A percentile compares a stretch with the other conserved stretches of the same genome.
These are phyloP conservation scores for Ochlodes sylvanus DNA, from an alignment of 2,888 invertebrate genomes.

Conservation along the genomic window DNA sequence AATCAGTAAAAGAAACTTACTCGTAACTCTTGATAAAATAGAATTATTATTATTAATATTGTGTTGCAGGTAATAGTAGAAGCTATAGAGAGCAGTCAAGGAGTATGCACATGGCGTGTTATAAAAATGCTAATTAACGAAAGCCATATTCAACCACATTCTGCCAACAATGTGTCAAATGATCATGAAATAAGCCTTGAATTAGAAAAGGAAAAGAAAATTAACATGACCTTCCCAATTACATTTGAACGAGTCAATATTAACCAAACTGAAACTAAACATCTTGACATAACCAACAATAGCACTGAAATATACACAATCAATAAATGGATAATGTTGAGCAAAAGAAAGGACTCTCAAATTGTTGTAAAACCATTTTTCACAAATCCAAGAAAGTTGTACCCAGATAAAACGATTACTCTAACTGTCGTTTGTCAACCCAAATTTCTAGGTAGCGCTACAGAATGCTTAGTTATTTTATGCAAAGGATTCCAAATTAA, in stretches of 20 bases:
- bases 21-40: no score
- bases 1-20: no score
- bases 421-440: conserved; percentile 82
- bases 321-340: conserved; percentile 78
- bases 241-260: conserved; percentile 76
- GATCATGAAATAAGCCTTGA: conserved; percentile 56
- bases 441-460: conserved; percentile 85
- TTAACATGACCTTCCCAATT: conserved; percentile 82
- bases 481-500: conserved; percentile 87
- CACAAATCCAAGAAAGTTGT: conserved; percentile 61
- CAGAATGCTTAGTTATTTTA: conserved; percentile 85
- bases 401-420: conserved; percentile 66
- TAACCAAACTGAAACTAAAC: conserved; percentile 52
- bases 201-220: conserved; percentile 75
- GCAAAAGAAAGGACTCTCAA: conserved; percentile 82
- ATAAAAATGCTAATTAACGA: conserved; percentile 61
- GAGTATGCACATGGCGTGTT: conserved; percentile 85
- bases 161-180: conserved; percentile 34
- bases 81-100: conserved; percentile 90
- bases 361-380: conserved; percentile 71
- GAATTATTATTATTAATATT: background rate
- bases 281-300: conserved; percentile 71
- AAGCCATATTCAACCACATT: conserved; percentile 52
- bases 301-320: conserved; percentile 71
- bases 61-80: conserved; percentile 84